Evolutionary conservation across 2,888 invertebrate genomes (phyloP), one percentile per base, ranked within the genome.

Genomic region (Altica lythri): DNA sequence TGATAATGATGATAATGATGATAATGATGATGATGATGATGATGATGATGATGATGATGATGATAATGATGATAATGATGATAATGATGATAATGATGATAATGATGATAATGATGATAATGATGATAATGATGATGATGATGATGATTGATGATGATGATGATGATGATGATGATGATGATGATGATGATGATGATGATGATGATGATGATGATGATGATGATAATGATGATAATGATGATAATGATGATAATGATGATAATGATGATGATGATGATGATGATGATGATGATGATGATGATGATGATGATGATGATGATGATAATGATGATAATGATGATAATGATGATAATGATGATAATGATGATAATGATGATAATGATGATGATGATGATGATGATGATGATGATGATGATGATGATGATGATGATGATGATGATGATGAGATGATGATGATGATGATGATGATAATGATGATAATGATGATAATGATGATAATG

Each of bases 11-110:
- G n/a, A 10, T 32, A 12, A 32, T 32, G 32, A 10, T 32, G n/a
- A 32, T 32, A 12, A 10, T 32, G 32, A 32, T 32, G n/a, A 10
- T 32, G n/a, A 32, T 32, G 32, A 10, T 32, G n/a, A 32, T 32
- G n/a, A 10, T 32, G 32, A 32, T 32, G n/a, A 10, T 32, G n/a
- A 32, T 32, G 32, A 10, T 32, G n/a, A 32, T 32, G n/a, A 10
- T 32, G 32, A 32, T 32, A 12, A 10, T 32, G n/a, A 32, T 32
- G 32, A 10, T 32, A 12, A 32, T 32, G n/a, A 10, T 32, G 32
- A 32, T 32, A 12, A 10, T 32, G n/a, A 32, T 32, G 32, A 10
- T 32, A 12, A 32, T 32, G n/a, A 10, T 32, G 32, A 32, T 32
- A 12, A 10, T 32, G n/a, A 32, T 32, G 32, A 10, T 32, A 12